phyloP scores from a whole-genome alignment of 2,888 invertebrate species.

The Torymus auratus region DNA sequence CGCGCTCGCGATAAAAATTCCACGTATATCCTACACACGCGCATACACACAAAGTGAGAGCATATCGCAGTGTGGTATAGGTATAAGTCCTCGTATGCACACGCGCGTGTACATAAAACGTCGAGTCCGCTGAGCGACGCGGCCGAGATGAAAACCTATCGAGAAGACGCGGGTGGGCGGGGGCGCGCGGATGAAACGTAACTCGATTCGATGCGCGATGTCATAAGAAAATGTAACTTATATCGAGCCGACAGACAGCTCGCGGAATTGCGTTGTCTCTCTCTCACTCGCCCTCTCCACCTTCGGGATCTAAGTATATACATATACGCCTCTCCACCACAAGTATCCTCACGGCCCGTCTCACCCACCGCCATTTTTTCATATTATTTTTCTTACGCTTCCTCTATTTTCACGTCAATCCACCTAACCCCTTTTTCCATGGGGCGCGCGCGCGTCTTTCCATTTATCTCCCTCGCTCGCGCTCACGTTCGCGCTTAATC shows the following conservation, averaged over 20 bases:
- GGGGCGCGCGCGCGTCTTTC: conserved; percentile 16
- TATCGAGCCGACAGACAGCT: conserved; percentile 62
- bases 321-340: too few species aligned
- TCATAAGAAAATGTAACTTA: conserved; percentile 65
- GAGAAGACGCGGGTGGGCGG: conserved; percentile 3
- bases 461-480: conserved; percentile 46
- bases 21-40: too few species aligned
- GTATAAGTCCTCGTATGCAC: too few species aligned
- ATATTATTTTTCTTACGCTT: conserved; percentile 61
- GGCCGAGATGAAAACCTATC: conserved; percentile 60
- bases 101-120: conserved; percentile 15
- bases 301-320: not conserved
- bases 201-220: conserved; percentile 63
- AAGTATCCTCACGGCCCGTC: too few species aligned
- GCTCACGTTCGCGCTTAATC: conserved; percentile 43
- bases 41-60: too few species aligned
- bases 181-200: conserved; percentile 59
- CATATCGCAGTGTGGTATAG: too few species aligned
- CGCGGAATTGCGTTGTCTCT: conserved; percentile 64
- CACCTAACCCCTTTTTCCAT: conserved; percentile 31
- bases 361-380: conserved; percentile 38
- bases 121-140: conserved; percentile 43
- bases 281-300: conserved; percentile 34
- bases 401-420: conserved; percentile 57
- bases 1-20: too few species aligned